These are phyloP conservation scores for Cephus pygmeus DNA, from an alignment of 2,888 invertebrate genomes.

Conservation along the genomic window DNA sequence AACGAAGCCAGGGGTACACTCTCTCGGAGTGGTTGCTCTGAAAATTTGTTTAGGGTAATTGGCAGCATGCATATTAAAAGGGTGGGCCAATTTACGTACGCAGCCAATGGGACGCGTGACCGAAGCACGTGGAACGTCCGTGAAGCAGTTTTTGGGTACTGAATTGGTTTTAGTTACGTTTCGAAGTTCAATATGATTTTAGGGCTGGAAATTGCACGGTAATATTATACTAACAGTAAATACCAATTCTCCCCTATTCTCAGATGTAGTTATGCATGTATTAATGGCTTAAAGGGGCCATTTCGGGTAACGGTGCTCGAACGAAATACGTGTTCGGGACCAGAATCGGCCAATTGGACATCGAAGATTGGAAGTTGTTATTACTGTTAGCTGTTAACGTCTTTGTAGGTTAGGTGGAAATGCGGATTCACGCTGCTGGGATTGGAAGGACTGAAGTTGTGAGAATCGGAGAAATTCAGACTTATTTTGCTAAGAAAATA, in stretches of 20 bases:
- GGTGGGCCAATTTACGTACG: constrained; percentile 9
- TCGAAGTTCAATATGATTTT: not conserved
- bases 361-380: not conserved
- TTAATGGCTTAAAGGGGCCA: not conserved
- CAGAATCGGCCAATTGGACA: not conserved
- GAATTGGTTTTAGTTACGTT: not conserved
- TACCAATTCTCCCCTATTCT: not conserved
- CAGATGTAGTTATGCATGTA: not conserved
- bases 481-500: not conserved
- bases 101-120: not conserved
- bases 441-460: not conserved
- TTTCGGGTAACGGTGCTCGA: not conserved
- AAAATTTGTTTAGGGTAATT: constrained; percentile 37
- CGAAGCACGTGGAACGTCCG: not conserved
- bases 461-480: not conserved
- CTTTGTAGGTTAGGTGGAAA: not conserved
- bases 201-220: not conserved
- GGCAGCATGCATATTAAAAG: constrained; percentile 33
- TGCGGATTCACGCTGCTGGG: not conserved
- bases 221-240: not conserved
- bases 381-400: not conserved
- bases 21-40: constrained; percentile 23
- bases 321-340: not conserved
- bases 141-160: not conserved
- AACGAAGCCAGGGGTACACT: constrained; percentile 27